Conservation (phyloP, 2,888 invertebrate species). For the Coelinius sp. region DNA sequence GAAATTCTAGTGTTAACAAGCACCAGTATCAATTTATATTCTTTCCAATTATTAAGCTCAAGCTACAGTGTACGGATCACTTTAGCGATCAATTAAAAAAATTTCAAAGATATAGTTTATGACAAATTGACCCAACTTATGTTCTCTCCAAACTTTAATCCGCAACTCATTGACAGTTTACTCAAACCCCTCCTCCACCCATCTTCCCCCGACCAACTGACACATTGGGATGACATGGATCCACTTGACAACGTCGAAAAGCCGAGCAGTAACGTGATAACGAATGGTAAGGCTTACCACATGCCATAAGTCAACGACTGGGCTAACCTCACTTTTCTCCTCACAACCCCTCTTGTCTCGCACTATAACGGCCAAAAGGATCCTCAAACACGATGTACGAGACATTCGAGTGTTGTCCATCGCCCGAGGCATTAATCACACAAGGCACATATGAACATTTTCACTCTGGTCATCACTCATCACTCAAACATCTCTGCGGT, state of each 20-base stretch:
- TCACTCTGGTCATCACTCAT: slow-evolving; percentile 8
- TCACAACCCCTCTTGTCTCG: slow-evolving; percentile 36
- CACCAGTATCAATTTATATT: too few species aligned
- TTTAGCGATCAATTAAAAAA: background rate
- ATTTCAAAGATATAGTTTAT: background rate
- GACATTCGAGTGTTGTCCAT: slow-evolving; percentile 51
- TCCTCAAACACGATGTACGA: slow-evolving; percentile 20
- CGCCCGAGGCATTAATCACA: slow-evolving; percentile 55
- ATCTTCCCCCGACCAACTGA: background rate
- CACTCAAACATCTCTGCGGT: background rate
- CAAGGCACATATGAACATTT: background rate
- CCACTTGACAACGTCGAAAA: slow-evolving; percentile 32
- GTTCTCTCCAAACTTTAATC: background rate
- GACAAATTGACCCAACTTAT: background rate
- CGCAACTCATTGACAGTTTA: background rate
- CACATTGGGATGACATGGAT: slow-evolving; percentile 14
- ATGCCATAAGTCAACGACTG: slow-evolving; percentile 45
- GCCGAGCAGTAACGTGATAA: slow-evolving; percentile 45
- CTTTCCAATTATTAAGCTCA: too few species aligned
- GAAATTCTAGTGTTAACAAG: too few species aligned
- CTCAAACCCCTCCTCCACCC: background rate
- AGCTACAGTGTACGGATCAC: background rate
- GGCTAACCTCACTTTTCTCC: slow-evolving; percentile 44
- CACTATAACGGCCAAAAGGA: slow-evolving; percentile 15
- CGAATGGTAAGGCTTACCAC: slow-evolving; percentile 50